phyloP scores from a whole-genome alignment of 2,797 vertebrate species.

The Poecilia picta region DNA sequence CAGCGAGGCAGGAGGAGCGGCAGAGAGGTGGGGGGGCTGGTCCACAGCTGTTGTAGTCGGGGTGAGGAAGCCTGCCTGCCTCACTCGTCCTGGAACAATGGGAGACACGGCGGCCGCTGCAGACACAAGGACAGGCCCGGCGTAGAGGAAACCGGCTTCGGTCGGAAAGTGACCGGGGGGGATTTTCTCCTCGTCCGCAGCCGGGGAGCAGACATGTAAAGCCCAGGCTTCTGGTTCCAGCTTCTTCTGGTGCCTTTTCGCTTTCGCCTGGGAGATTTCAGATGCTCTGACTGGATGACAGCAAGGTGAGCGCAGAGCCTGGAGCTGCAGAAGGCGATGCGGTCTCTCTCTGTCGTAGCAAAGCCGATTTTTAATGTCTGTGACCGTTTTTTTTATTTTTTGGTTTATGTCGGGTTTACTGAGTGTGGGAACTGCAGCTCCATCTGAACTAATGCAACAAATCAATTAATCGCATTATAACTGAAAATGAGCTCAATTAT shows the following conservation, averaged over 20 bases:
- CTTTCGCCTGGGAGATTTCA: conserved; percentile 27
- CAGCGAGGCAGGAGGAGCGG: conserved; percentile 57
- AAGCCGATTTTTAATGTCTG: conserved; percentile 4
- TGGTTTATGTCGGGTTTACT: conserved; percentile 7
- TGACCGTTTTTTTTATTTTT: background rate
- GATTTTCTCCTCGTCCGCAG: conserved; percentile 47
- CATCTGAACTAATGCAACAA: too few relatives aligned
- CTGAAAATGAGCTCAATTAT: too few relatives aligned
- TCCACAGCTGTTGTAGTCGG: conserved; percentile 83
- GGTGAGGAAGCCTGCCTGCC: conserved; percentile 73
- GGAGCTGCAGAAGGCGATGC: background rate
- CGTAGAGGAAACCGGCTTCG: conserved; percentile 65
- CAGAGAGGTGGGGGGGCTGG: conserved; percentile 73
- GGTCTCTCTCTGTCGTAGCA: conserved; percentile 4
- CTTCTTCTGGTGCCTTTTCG: conserved; percentile 48
- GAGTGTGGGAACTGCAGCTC: background rate
- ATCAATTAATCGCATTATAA: too few relatives aligned
- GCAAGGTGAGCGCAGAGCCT: conserved; percentile 40
- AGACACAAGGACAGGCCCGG: conserved; percentile 67
- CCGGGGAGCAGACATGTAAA: conserved; percentile 59
- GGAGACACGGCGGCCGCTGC: conserved; percentile 79
- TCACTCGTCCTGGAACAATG: conserved; percentile 82
- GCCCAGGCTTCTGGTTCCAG: conserved; percentile 33
- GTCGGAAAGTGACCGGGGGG: conserved; percentile 43
- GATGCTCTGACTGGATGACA: conserved; percentile 69